These are phyloP conservation scores for Leptinotarsa juncta DNA, from an alignment of 2,888 invertebrate species.

Conservation along the genomic window DNA sequence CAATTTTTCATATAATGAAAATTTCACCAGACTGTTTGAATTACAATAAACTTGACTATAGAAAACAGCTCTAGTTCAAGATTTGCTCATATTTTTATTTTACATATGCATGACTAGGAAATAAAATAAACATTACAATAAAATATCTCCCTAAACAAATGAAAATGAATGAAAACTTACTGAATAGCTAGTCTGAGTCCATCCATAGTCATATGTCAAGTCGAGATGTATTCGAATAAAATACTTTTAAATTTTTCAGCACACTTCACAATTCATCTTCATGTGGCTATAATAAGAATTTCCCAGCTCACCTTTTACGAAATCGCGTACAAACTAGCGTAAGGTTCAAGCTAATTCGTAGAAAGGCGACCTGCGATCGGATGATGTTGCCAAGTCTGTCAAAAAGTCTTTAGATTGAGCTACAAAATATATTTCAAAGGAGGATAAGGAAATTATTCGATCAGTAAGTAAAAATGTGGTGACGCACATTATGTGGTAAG, in stretches of 20 bases:
- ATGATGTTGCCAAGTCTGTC: constrained; percentile 9
- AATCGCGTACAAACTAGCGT: constrained; percentile 19
- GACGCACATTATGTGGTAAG: too few species aligned
- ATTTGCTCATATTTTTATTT: too few species aligned
- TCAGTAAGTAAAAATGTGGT: too few species aligned
- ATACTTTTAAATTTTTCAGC: neutral
- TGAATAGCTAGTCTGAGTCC: constrained; percentile 11
- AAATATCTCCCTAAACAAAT: neutral
- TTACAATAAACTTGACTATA: too few species aligned
- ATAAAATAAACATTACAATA: too few species aligned
- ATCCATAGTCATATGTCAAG: constrained; percentile 4
- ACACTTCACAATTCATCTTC: constrained; percentile 6
- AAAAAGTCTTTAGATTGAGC: neutral
- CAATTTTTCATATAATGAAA: neutral
- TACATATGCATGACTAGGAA: too few species aligned
- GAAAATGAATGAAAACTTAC: constrained; percentile 4
- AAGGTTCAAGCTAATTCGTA: constrained; percentile 19
- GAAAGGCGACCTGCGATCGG: constrained; percentile 12
- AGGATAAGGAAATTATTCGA: neutral
- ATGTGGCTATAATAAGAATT: constrained; percentile 1
- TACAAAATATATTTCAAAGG: neutral
- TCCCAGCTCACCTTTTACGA: constrained; percentile 18
- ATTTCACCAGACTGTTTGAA: too few species aligned
- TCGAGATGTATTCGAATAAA: neutral
- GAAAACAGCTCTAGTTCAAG: too few species aligned